phyloP scores from a whole-genome alignment of 2,797 vertebrate genomes.

The Sebastiscus tertius region DNA sequence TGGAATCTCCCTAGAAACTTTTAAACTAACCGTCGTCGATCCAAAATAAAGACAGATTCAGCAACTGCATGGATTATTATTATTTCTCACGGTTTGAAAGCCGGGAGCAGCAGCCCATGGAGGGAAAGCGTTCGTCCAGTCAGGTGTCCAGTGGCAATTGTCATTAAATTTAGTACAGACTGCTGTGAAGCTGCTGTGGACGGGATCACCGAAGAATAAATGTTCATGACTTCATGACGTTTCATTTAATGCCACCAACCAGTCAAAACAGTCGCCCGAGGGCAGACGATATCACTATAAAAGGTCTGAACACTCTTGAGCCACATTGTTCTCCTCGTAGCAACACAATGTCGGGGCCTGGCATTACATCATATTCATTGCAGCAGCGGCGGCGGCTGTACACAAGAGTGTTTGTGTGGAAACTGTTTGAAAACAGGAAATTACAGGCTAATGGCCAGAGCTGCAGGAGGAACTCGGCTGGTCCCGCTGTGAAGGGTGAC shows the following conservation, averaged over 20 bases:
- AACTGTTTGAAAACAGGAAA: slow-evolving; percentile 78
- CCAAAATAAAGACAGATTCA: too few species aligned
- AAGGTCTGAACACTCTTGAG: not conserved
- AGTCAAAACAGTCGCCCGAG: not conserved
- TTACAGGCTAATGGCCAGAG: slow-evolving; percentile 56
- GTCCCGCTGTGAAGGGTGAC: not conserved
- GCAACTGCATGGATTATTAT: too few species aligned
- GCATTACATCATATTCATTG: slow-evolving; percentile 41
- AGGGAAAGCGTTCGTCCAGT: too few species aligned
- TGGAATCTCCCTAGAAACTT: too few species aligned
- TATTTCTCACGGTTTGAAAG: too few species aligned
- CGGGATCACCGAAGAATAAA: not conserved
- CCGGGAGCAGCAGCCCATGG: too few species aligned
- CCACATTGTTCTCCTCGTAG: slow-evolving; percentile 18
- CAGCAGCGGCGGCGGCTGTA: slow-evolving; percentile 17
- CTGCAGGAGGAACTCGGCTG: slow-evolving; percentile 47
- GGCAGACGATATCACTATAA: not conserved
- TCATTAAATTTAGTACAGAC: not conserved
- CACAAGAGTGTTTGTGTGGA: slow-evolving; percentile 39
- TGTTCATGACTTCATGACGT: not conserved
- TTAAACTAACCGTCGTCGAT: too few species aligned
- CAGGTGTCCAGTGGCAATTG: not conserved
- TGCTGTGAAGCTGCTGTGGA: too few species aligned
- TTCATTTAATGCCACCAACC: not conserved
- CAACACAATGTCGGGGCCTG: not conserved